Base-by-base conservation (phyloP, 1,140 invertebrate species). In the Andrena cerasifolii region DNA sequence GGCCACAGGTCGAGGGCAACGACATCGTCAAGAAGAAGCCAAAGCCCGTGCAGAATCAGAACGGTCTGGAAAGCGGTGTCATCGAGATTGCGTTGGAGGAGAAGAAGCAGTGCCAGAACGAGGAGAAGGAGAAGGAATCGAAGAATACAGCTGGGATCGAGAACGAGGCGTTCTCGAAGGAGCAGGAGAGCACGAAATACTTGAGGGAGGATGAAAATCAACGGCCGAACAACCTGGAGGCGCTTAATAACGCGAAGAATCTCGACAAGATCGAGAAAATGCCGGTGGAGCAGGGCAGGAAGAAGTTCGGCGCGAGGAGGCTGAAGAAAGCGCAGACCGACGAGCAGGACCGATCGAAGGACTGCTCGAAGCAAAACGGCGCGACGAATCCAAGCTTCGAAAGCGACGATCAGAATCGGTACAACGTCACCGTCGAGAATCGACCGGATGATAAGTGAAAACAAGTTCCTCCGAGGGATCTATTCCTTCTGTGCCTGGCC, bases 1-100 rank as follows among this genome's bases (percentile, higher is more conserved):
- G 91, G 62, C 90, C 92, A 0, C 90, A 90, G n/a, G 84, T 86
- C 5, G 90, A 93, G 63, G 92, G 91, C 16, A 93, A 93, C 80
- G 94, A 94, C 79, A 92, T 93, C 68, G 93, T 93, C 71, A 94
- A 93, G 80, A 94, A 94, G 77, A 93, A 93, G 45, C 87, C 91
- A 0, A 89, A 89, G 79, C 89, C 78, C 86, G 89, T 68, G 56
- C 88, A 26, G 86, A 91, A 81, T 43, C 83, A 74, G 80, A 91
- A 83, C 26, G 75, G 45, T 0, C 21, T 79, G 0, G 79, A 85
- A 0, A 77, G 61, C 7, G 65, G 59, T 2, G 59, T 16, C 4
- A 65, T 79, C 18, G 80, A 83, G 21, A 67, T 81, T 16, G 68
- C 16, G 21, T 8, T 80, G n/a, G 56, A 78, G 2, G 67, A 78